Conservation (phyloP, 2,888 invertebrate species). For the Catocala sponsa region DNA sequence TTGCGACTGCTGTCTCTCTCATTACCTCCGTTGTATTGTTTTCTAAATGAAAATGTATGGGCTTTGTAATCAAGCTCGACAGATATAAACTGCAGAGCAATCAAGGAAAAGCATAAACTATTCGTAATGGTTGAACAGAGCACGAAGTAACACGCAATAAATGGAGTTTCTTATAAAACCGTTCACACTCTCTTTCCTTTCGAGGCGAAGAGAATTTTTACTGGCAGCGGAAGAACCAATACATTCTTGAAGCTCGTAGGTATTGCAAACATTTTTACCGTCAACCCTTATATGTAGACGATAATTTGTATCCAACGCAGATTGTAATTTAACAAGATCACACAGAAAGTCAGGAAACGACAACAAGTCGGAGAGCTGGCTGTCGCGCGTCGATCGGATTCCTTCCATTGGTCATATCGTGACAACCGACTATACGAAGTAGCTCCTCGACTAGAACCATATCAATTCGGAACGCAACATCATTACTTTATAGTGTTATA, state of each 20-base stretch:
- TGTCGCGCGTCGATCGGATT: conserved; percentile 37
- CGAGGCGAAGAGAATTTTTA: conserved; percentile 14
- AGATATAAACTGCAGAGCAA: conserved; percentile 38
- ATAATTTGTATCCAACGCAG: conserved; percentile 22
- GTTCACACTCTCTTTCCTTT: conserved; percentile 40
- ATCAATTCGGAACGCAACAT: conserved; percentile 40
- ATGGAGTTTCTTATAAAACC: conserved; percentile 31
- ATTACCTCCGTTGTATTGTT: conserved; percentile 50
- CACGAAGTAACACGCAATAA: conserved; percentile 21
- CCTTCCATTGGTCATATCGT: conserved; percentile 52
- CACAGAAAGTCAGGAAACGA: conserved; percentile 57
- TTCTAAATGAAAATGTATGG: conserved; percentile 49
- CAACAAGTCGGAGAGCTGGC: conserved; percentile 55
- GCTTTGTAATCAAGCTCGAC: conserved; percentile 37
- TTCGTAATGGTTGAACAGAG: conserved; percentile 32
- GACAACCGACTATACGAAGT: conserved; percentile 49
- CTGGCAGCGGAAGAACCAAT: conserved; percentile 7
- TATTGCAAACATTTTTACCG: conserved; percentile 15
- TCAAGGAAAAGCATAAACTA: conserved; percentile 42
- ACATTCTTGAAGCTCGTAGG: conserved; percentile 17
- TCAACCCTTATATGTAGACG: conserved; percentile 19
- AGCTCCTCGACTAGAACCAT: conserved; percentile 31
- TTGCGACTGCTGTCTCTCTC: conserved; percentile 38
- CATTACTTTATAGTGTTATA: conserved; percentile 60
- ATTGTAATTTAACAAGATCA: conserved; percentile 44